Conservation (phyloP, 2,888 invertebrate species). For the Ernsta delagoae region DNA sequence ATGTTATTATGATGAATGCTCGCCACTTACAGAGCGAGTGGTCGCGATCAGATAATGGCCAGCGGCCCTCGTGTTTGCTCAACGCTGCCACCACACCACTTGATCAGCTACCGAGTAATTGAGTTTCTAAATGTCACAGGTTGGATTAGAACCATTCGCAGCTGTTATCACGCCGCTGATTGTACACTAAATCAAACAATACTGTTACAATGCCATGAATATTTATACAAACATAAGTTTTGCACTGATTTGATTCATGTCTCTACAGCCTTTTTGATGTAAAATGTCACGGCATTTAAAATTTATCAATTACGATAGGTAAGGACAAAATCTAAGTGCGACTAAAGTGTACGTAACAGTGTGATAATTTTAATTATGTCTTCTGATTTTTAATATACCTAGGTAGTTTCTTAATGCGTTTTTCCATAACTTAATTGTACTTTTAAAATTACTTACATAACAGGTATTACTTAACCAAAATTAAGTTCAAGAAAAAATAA, state of each 20-base stretch:
- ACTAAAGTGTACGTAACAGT: no score
- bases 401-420: no score
- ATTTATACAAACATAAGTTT: constrained; percentile 29
- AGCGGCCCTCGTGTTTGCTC: constrained; percentile 18
- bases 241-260: constrained; percentile 10
- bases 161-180: constrained; percentile 17
- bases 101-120: constrained; percentile 69
- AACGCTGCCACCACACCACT: constrained; percentile 59
- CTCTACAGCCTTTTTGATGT: constrained; percentile 18
- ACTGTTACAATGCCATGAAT: constrained; percentile 30
- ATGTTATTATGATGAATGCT: constrained; percentile 80
- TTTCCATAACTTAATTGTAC: no score
- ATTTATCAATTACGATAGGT: no score
- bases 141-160: constrained; percentile 33
- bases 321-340: no score
- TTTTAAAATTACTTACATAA: no score
- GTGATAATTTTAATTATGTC: no score
- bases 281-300: constrained; percentile 24
- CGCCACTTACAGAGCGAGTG: constrained; percentile 50
- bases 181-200: constrained; percentile 32
- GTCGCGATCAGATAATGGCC: no score
- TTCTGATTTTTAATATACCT: no score
- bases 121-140: constrained; percentile 61
- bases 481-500: no score
- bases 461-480: no score